Conservation (phyloP, 2,797 vertebrate genomes). For the Tragopan temminckii region DNA sequence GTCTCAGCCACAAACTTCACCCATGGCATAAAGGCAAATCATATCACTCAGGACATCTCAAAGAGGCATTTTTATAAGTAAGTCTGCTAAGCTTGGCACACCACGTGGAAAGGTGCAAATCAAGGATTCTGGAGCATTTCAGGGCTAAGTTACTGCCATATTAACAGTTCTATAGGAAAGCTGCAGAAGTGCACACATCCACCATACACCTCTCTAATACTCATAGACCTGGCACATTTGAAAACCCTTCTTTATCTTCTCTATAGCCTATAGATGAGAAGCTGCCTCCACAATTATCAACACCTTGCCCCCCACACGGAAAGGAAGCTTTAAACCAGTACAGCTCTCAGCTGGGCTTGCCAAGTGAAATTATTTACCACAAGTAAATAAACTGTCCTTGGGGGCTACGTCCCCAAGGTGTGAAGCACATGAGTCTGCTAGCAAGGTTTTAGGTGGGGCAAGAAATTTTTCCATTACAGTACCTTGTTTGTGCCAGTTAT, state of each 20-base stretch:
- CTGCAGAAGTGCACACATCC: neutral
- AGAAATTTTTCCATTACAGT: neutral
- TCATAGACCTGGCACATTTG: neutral
- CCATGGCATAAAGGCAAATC: neutral
- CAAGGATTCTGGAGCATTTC: neutral
- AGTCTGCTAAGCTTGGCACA: neutral
- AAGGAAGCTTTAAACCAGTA: neutral
- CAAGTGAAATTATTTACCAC: neutral
- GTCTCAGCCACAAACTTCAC: neutral
- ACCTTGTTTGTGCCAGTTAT: neutral
- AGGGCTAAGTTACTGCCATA: neutral
- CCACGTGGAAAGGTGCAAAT: neutral
- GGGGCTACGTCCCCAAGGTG: too few species aligned
- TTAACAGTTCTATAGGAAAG: neutral
- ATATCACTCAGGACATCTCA: rapidly evolving
- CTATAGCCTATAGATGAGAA: neutral
- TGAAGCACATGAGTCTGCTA: neutral
- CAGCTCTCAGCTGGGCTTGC: neutral
- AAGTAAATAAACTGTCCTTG: neutral
- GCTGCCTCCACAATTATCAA: neutral
- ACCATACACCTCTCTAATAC: neutral
- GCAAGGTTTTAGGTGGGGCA: neutral
- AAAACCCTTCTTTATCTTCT: neutral
- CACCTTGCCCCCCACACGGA: rapidly evolving
- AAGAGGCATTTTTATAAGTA: neutral